phyloP scores from a whole-genome alignment of 2,888 invertebrate species.

The Brachyptera risi region DNA sequence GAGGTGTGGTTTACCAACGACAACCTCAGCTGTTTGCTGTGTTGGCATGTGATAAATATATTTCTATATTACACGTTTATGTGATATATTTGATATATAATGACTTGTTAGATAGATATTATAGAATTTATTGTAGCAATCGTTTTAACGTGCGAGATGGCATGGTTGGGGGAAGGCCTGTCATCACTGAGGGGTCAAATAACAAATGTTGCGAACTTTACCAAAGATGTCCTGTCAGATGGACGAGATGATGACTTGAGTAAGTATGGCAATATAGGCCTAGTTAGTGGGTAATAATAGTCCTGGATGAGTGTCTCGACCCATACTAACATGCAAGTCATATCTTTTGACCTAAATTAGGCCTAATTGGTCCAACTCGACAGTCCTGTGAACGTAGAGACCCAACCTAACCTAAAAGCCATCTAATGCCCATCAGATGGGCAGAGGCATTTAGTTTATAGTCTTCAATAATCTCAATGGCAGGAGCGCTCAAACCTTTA shows the following conservation, averaged over 20 bases:
- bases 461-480: too few relatives aligned
- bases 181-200: conserved; percentile 78
- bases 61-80: not conserved
- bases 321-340: too few relatives aligned
- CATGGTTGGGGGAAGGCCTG: conserved; percentile 50
- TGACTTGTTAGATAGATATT: not conserved
- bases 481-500: too few relatives aligned
- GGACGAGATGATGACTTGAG: conserved; percentile 59
- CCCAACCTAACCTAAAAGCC: too few relatives aligned
- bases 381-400: too few relatives aligned
- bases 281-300: too few relatives aligned
- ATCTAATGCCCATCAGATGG: too few relatives aligned
- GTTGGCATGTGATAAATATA: conserved; percentile 20
- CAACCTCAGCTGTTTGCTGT: conserved; percentile 9
- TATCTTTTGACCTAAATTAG: too few relatives aligned
- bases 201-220: conserved; percentile 61
- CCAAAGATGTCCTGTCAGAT: conserved; percentile 84
- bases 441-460: too few relatives aligned
- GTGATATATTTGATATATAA: not conserved
- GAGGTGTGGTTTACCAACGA: not conserved
- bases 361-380: too few relatives aligned
- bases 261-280: too few relatives aligned
- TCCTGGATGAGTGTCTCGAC: too few relatives aligned
- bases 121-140: not conserved
- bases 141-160: conserved; percentile 39